phyloP scores from a whole-genome alignment of 2,888 invertebrate genomes.

The Mystacides longicornis region DNA sequence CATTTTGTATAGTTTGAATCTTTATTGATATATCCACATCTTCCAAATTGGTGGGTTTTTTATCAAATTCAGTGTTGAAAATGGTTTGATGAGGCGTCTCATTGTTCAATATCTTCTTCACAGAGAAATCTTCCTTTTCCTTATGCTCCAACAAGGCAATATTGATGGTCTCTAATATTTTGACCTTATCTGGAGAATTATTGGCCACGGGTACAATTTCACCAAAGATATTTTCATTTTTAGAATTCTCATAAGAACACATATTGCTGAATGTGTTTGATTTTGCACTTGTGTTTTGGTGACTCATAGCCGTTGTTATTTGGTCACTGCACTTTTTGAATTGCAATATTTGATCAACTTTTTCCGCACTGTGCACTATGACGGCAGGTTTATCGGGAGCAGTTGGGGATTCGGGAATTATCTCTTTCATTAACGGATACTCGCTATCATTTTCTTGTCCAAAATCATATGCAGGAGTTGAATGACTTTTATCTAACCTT shows the following conservation, averaged over 20 bases:
- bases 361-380: conserved; percentile 32
- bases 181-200: conserved; percentile 15
- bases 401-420: conserved; percentile 39
- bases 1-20: conserved; percentile 25
- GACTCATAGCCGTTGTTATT: conserved; percentile 38
- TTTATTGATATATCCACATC: conserved; percentile 20
- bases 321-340: conserved; percentile 40
- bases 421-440: conserved; percentile 30
- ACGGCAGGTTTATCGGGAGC: conserved; percentile 30
- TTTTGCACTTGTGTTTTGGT: conserved; percentile 28
- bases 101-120: conserved; percentile 7
- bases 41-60: conserved; percentile 16
- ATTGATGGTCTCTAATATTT: conserved; percentile 36
- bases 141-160: conserved; percentile 33
- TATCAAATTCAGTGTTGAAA: conserved; percentile 26
- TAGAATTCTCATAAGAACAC: neutral
- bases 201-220: conserved; percentile 15
- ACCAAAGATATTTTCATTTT: conserved; percentile 10
- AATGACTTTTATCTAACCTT: conserved; percentile 70
- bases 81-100: conserved; percentile 11
- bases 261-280: conserved; percentile 26
- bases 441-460: conserved; percentile 31
- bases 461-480: conserved; percentile 74
- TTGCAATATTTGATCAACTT: conserved; percentile 40
- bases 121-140: conserved; percentile 19